Base-by-base conservation (phyloP, 2,797 vertebrate genomes). In the Picus viridis region DNA sequence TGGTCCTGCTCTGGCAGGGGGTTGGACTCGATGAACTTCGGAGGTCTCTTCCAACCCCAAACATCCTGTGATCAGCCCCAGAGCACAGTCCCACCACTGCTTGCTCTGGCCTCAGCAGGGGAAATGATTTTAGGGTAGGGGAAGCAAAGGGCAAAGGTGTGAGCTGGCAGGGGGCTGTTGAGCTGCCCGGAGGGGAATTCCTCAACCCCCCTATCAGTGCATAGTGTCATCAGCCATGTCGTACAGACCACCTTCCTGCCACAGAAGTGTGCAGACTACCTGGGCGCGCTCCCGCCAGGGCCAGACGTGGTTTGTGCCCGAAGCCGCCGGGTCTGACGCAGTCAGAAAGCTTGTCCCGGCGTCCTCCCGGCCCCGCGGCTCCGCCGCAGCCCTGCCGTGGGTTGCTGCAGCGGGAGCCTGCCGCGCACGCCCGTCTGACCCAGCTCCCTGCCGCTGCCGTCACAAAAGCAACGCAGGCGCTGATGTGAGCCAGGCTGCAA, bases 241-340 rank as follows among this genome's bases (percentile, higher is more conserved):
- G 1, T 10, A 8, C 26, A 34, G 83, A 16, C 4, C 29, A 10
- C 18, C 27, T 74, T 24, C 54, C 19, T 27, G 64, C 34, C 4
- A 0, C 23, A 16, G 59, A 10, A 19, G 6, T 0, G 10, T 13
- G 75, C 75, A 36, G 30, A 45, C 32, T 20, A 15, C 24, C 43
- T 27, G 2, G 0, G 61, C n/a, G 15, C 0, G 1, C 54, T 39
- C 43, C 75, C 9, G 1, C 23, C 1, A 3, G 36, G 32, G 73
- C 73, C 1, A 0, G 2, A 1, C 3, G 10, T 7, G 12, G 61
- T 9, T 65, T 43, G 63, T 1, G 23, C 16, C 3, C 0, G 8
- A 10, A 47, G 65, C 53, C 15, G 0, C 68, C 2, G 54, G 68
- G 5, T 23, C 30, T 7, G 88, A 41, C 5, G 3, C 22, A 6